phyloP scores from a whole-genome alignment of 1,140 invertebrate genomes.

The Pogonomyrmex californicus region DNA sequence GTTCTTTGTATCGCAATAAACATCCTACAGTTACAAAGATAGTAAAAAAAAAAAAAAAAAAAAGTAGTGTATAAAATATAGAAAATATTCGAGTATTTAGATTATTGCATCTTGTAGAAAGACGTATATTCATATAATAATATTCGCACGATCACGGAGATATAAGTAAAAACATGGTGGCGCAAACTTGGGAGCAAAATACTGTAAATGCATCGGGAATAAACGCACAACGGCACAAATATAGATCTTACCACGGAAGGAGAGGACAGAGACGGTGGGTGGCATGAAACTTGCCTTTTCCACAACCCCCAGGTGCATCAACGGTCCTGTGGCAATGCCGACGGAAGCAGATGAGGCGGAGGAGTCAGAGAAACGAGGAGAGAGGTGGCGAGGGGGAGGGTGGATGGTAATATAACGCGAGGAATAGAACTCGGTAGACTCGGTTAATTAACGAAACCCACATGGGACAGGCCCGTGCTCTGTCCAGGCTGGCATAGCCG shows the following conservation, averaged over 20 bases:
- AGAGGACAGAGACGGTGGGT: background rate
- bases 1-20: background rate
- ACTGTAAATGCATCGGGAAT: slow-evolving; percentile 58
- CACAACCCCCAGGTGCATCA: slow-evolving; percentile 70
- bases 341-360: slow-evolving; percentile 44
- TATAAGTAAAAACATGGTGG: slow-evolving; percentile 13
- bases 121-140: background rate
- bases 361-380: slow-evolving; percentile 56
- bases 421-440: slow-evolving; percentile 78
- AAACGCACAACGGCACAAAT: slow-evolving; percentile 49
- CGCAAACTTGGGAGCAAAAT: slow-evolving; percentile 39
- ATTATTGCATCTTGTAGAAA: background rate
- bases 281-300: slow-evolving; percentile 35
- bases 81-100: background rate
- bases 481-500: slow-evolving; percentile 63
- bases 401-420: slow-evolving; percentile 75
- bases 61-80: background rate
- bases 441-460: slow-evolving; percentile 82
- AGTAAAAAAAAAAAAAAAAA: no score
- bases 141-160: slow-evolving; percentile 10
- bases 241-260: slow-evolving; percentile 22
- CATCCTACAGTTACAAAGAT: background rate
- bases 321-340: slow-evolving; percentile 54
- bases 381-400: background rate
- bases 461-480: slow-evolving; percentile 73